phyloP scores from a whole-genome alignment of 1,140 invertebrate species.

The Drosophila yakuba region DNA sequence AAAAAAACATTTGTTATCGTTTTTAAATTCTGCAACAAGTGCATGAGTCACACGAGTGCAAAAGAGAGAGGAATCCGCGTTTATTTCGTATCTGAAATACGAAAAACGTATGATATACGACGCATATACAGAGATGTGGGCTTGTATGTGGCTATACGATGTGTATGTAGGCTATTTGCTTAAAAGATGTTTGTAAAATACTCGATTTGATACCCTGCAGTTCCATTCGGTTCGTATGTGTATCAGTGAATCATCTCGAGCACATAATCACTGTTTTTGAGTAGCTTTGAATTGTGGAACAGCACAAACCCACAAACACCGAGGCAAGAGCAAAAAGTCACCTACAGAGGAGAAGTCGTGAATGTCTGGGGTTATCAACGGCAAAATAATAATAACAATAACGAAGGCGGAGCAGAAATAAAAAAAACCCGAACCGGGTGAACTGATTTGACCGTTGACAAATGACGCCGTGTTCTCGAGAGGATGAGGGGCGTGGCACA shows the following conservation, averaged over 20 bases:
- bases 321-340: slow-evolving; percentile 46
- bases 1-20: slow-evolving; percentile 65
- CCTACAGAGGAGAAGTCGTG: slow-evolving; percentile 40
- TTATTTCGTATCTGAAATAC: slow-evolving; percentile 68
- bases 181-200: slow-evolving; percentile 51
- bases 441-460: slow-evolving; percentile 62
- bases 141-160: not conserved
- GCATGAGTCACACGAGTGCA: slow-evolving; percentile 70
- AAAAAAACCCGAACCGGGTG: slow-evolving; percentile 28
- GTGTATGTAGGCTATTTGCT: slow-evolving; percentile 51
- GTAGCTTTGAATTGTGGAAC: no score
- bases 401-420: slow-evolving; percentile 36
- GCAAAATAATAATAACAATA: slow-evolving; percentile 59
- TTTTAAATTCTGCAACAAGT: slow-evolving; percentile 74
- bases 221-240: no score
- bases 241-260: no score
- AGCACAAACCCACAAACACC: slow-evolving; percentile 29
- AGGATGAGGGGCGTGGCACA: slow-evolving; percentile 1
- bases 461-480: slow-evolving; percentile 37
- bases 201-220: slow-evolving; percentile 43
- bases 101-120: slow-evolving; percentile 28
- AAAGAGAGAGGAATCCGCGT: slow-evolving; percentile 54
- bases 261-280: no score
- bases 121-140: slow-evolving; percentile 8
- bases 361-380: slow-evolving; percentile 65